These are phyloP conservation scores for Chrosomus eos DNA, from an alignment of 2,797 vertebrate genomes.

Conservation along the genomic window DNA sequence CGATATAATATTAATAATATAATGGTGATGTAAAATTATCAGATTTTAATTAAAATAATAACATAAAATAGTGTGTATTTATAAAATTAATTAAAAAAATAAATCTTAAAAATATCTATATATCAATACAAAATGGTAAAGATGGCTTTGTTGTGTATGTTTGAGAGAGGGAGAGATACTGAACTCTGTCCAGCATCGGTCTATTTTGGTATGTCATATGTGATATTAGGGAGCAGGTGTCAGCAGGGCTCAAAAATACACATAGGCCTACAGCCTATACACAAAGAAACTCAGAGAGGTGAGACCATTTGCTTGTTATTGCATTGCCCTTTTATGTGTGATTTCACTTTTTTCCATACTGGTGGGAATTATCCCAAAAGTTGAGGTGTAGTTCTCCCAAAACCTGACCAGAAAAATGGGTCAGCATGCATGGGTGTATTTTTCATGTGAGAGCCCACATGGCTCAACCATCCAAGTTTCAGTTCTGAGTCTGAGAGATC, in stretches of 20 bases:
- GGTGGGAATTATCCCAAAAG: background rate
- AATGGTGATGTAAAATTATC: background rate
- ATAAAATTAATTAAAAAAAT: background rate
- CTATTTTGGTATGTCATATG: conserved; percentile 46
- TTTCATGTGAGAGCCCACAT: background rate
- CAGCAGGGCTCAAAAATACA: background rate
- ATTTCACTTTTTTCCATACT: background rate
- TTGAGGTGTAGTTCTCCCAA: background rate
- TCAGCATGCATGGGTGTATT: background rate
- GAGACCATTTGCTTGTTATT: background rate
- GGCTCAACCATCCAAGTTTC: background rate
- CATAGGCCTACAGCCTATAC: background rate
- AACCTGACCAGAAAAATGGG: background rate
- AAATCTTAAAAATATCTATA: too few species aligned
- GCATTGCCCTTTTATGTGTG: background rate
- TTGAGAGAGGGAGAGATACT: background rate
- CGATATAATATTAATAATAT: background rate
- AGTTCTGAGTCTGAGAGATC: background rate
- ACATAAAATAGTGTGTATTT: too few species aligned
- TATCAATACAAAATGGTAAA: too few species aligned
- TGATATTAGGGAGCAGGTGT: conserved; percentile 43
- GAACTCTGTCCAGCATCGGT: conserved; percentile 27
- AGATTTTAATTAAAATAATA: background rate
- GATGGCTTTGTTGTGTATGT: background rate
- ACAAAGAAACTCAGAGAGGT: background rate